Base-by-base conservation (phyloP, 2,888 invertebrate species). In the Octonoba sinensis region DNA sequence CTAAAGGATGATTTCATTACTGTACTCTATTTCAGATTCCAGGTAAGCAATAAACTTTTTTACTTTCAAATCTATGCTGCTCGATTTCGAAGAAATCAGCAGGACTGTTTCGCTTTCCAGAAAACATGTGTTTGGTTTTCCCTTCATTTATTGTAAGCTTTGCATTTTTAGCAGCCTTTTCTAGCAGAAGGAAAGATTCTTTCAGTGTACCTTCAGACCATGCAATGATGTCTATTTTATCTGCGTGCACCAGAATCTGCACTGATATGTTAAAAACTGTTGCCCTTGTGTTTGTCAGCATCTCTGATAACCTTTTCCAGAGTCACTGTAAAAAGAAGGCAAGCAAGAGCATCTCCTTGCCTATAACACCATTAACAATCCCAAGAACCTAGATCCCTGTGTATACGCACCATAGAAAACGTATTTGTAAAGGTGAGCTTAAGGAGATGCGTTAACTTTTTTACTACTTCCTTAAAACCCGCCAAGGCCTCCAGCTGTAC, bases 281-380 rank as follows among this genome's bases (percentile, higher is more conserved):
- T 16, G 16, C 24, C 20, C 20, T n/a, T n/a, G n/a, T n/a, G n/a
- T n/a, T n/a, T n/a, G n/a, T n/a, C n/a, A n/a, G n/a, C n/a, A n/a
- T n/a, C n/a, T n/a, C n/a, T n/a, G n/a, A n/a, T n/a, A n/a, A n/a
- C n/a, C n/a, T n/a, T n/a, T n/a, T n/a, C n/a, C n/a, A n/a, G n/a
- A n/a, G n/a, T n/a, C n/a, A n/a, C n/a, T n/a, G n/a, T n/a, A n/a
- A n/a, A 60, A 13, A 60, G 60, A 12, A 24, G 60, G 24, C 60
- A 60, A 22, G 60, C 16, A 22, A 60, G 20, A 4, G 24, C 16
- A 60, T 60, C 60, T 13, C 60, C 24, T 24, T 60, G 60, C 20
- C 60, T n/a, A n/a, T 60, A 18, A 24, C 1, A 22, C 60, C 24
- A 47, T 47, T 47, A 47, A 47, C 47, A 47, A 47, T 47, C 47